A percentile compares a stretch with the other conserved stretches of the same genome.
phyloP scores from a whole-genome alignment of 2,113 vertebrate species.

The Pseudorasbora parva region DNA sequence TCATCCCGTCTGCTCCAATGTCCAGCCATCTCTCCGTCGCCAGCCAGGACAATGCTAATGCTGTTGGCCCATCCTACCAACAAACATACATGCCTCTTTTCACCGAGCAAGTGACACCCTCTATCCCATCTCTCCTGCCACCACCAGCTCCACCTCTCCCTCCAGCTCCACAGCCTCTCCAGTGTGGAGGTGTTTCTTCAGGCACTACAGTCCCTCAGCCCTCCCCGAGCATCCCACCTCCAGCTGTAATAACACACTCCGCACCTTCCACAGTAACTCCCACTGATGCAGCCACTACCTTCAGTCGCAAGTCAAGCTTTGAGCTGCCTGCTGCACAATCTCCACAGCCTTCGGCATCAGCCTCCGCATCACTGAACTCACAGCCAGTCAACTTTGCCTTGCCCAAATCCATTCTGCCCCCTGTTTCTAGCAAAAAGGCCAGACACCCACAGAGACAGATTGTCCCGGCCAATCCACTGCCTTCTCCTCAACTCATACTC shows the following conservation, averaged over 20 bases:
- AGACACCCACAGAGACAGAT: slow-evolving; percentile 82
- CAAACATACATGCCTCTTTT: slow-evolving; percentile 72
- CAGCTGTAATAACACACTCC: slow-evolving; percentile 83
- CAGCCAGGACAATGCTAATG: slow-evolving; percentile 53
- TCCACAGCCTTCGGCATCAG: slow-evolving; percentile 57
- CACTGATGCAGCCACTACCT: slow-evolving; percentile 80
- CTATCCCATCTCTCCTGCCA: slow-evolving; percentile 46
- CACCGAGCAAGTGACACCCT: slow-evolving; percentile 54
- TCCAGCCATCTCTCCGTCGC: slow-evolving; percentile 62
- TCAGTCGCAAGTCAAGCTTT: slow-evolving; percentile 78
- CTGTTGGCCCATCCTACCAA: slow-evolving; percentile 47
- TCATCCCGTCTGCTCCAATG: slow-evolving; percentile 73
- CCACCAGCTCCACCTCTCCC: slow-evolving; percentile 53
- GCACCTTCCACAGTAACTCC: slow-evolving; percentile 81
- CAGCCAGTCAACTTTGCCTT: slow-evolving; percentile 78
- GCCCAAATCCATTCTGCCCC: slow-evolving; percentile 77
- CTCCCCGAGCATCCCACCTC: slow-evolving; percentile 40
- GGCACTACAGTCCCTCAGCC: slow-evolving; percentile 52
- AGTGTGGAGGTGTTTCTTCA: slow-evolving; percentile 56
- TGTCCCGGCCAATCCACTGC: slow-evolving; percentile 79
- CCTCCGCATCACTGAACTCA: slow-evolving; percentile 66
- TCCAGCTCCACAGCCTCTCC: slow-evolving; percentile 57
- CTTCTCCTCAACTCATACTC: slow-evolving; percentile 70
- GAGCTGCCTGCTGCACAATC: slow-evolving; percentile 68
- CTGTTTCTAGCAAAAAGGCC: slow-evolving; percentile 74